These are phyloP conservation scores for Octodonta nipae DNA, from an alignment of 2,888 invertebrate species.

Conservation along the genomic window DNA sequence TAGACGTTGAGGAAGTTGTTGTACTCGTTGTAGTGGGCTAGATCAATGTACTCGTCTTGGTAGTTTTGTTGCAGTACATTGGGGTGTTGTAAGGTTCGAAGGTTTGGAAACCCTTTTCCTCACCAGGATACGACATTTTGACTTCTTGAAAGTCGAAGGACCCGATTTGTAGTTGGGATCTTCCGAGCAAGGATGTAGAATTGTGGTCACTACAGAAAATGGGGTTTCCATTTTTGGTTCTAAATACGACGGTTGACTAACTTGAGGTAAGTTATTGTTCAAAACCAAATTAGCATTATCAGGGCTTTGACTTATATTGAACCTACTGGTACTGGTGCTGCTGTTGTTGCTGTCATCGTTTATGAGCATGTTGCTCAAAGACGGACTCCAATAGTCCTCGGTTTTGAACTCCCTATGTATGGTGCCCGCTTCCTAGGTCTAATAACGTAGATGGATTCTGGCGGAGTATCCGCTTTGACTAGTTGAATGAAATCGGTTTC, in stretches of 20 bases:
- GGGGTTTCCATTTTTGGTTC: conserved; percentile 19
- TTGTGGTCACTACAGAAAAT: too few relatives aligned
- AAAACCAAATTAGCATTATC: conserved; percentile 35
- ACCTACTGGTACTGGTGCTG: conserved; percentile 29
- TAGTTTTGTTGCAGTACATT: conserved; percentile 18
- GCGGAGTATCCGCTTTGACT: too few relatives aligned
- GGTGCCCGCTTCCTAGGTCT: conserved; percentile 58
- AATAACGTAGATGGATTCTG: conserved; percentile 58
- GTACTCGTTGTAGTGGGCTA: conserved; percentile 30
- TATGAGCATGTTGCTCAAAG: conserved; percentile 24
- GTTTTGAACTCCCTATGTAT: conserved; percentile 48
- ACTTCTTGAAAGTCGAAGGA: too few relatives aligned
- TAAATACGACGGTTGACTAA: conserved; percentile 21
- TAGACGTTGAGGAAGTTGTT: conserved; percentile 24
- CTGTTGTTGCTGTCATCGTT: conserved; percentile 40
- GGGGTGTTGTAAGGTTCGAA: conserved; percentile 19
- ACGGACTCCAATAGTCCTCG: conserved; percentile 44
- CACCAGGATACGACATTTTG: conserved; percentile 16
- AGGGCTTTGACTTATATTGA: conserved; percentile 39
- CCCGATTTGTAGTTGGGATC: conserved; percentile 11
- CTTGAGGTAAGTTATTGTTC: conserved; percentile 25
- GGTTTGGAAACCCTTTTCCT: conserved; percentile 19
- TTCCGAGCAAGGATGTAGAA: neutral
- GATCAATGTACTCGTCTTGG: conserved; percentile 25
- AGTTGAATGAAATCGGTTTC: too few relatives aligned